Base-by-base conservation (phyloP, 2,888 invertebrate species). In the Tetrapedia diversipes region DNA sequence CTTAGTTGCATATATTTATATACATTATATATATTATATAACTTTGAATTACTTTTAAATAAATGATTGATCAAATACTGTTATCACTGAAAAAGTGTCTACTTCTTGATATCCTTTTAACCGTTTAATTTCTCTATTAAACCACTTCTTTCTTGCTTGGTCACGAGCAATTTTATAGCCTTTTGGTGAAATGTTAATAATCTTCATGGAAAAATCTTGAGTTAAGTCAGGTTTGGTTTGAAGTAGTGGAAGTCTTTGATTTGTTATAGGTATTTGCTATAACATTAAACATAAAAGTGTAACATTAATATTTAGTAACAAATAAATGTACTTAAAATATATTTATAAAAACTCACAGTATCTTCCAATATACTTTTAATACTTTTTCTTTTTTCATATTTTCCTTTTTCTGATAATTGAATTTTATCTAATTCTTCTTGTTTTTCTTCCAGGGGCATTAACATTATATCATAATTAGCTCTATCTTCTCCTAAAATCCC, bases 401-500 rank as follows among this genome's bases (percentile, higher is more conserved):
- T 66, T 45, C 24, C 60, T 49, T 8, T 70, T 0, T 81, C 74
- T 1, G 67, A 37, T 37, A 74, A 16, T 22, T 77, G 73, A 19
- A 27, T 16, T 41, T 65, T 57, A 8, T n/a, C 14, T n/a, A 53
- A 14, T 10, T 41, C 19, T 51, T 51, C 32, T n/a, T 75, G 41
- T 34, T 75, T 69, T 32, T 65, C 43, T 93, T 94, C 91, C 92
- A 92, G 82, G 92, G 94, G 84, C 93, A 93, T 86, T 54, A 95
- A 89, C 93, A 94, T 93, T 0, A 94, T 92, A 86, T 95, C 95
- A 81, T 94, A 94, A 54, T 91, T 86, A 10, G 92, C 87, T 29
- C 94, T 92, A 1, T 92, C 91, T 83, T 94, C 89, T 3, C 95
- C 95, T 57, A 95, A 89, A 66, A 95, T 93, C 1, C 95, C 95